Evolutionary conservation across 2,888 invertebrate genomes (phyloP).

Genomic region (Hyppa rectilinea): DNA sequence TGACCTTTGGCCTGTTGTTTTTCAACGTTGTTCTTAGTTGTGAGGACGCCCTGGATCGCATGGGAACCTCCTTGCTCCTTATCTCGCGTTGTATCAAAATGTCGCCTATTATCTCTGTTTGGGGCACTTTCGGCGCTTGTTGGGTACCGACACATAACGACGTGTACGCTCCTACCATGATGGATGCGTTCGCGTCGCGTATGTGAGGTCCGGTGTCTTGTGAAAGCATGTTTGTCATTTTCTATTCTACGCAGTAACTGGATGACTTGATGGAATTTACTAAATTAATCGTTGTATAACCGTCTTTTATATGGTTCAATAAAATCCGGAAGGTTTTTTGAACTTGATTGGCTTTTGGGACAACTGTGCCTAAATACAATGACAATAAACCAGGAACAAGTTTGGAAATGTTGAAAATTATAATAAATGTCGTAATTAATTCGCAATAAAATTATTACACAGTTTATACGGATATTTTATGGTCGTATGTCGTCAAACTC

Average conservation of each 20-base stretch:
- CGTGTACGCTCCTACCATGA: conserved; percentile 86
- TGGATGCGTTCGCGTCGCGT: conserved; percentile 83
- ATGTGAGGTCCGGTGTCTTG: conserved; percentile 80
- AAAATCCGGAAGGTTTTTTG: conserved; percentile 49
- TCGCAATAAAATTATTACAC: conserved; percentile 77
- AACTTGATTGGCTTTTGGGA: conserved; percentile 20
- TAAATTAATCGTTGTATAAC: conserved; percentile 41
- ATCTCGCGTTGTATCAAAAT: conserved; percentile 89
- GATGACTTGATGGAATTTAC: conserved; percentile 62
- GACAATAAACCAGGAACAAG: conserved; percentile 63
- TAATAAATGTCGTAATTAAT: conserved; percentile 78
- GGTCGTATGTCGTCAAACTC: conserved; percentile 73
- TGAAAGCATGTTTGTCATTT: conserved; percentile 74
- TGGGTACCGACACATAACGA: conserved; percentile 82
- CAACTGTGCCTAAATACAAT: conserved; percentile 46
- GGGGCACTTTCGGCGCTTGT: conserved; percentile 88
- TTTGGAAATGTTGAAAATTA: conserved; percentile 64
- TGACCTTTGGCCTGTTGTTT: conserved; percentile 82
- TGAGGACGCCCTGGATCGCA: conserved; percentile 81
- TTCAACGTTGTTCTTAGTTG: conserved; percentile 70
- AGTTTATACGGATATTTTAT: conserved; percentile 77
- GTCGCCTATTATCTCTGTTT: conserved; percentile 89
- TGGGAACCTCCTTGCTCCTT: conserved; percentile 86
- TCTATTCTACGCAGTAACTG: conserved; percentile 63
- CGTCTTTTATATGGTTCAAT: conserved; percentile 18